Percentiles rank a stretch among this genome's conserved stretches.
phyloP scores from a whole-genome alignment of 2,113 vertebrate species.

The Speoplatyrhinus poulsoni region DNA sequence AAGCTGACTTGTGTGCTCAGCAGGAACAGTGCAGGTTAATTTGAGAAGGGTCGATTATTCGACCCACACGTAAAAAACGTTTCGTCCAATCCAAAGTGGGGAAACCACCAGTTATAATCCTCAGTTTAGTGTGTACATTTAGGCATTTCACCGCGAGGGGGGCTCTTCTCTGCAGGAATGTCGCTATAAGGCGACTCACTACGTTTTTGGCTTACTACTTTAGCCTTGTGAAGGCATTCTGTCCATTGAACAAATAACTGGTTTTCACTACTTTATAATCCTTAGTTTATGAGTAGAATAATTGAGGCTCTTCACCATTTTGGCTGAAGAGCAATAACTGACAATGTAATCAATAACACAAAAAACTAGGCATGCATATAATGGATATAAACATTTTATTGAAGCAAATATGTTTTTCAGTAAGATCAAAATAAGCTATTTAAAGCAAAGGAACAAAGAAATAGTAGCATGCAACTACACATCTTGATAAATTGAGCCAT shows the following conservation, averaged over 20 bases:
- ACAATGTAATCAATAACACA: not conserved
- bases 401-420: slow-evolving; percentile 63
- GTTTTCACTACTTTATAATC: too few relatives aligned
- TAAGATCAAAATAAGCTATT: slow-evolving; percentile 64
- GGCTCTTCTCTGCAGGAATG: too few relatives aligned
- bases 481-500: slow-evolving; percentile 65
- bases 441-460: slow-evolving; percentile 58
- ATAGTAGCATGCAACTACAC: slow-evolving; percentile 75
- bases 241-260: too few relatives aligned
- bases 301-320: too few relatives aligned
- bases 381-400: slow-evolving; percentile 69
- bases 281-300: too few relatives aligned
- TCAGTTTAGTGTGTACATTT: too few relatives aligned
- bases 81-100: slow-evolving; percentile 58
- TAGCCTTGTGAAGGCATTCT: too few relatives aligned
- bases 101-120: too few relatives aligned
- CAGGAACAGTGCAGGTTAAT: slow-evolving; percentile 22
- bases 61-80: slow-evolving; percentile 40
- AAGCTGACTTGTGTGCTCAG: not conserved
- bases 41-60: slow-evolving; percentile 5
- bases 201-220: too few relatives aligned
- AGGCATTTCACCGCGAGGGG: too few relatives aligned
- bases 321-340: too few relatives aligned
- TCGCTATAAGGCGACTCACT: too few relatives aligned
- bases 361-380: slow-evolving; percentile 1